Evolutionary conservation across 2,888 invertebrate genomes (phyloP), one percentile per base, ranked within the genome.

Genomic region (Cremastinae sp.): DNA sequence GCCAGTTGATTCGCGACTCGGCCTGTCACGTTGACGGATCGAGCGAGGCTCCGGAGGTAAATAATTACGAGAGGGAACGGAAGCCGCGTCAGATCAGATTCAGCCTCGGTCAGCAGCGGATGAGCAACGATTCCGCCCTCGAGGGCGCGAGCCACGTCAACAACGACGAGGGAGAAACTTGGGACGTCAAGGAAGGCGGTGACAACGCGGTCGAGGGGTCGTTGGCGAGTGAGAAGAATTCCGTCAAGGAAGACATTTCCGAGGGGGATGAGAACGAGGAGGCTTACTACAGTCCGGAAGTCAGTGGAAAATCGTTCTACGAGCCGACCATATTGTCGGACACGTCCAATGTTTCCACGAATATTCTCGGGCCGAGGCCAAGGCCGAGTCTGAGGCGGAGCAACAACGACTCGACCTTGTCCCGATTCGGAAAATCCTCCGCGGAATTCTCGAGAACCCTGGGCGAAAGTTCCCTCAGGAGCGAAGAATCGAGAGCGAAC

Each of bases 21-120:
- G 75, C 80, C 0, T 74, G 34, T 22, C 18, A 28, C 8, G 53
- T 62, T 2, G 47, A 38, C 0, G n/a, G n/a, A 7, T 4, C 20
- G 0, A 10, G 9, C 2, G 38, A 49, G 0, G 10, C 14, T 10
- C 73, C 79, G 0, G 79, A 64, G 14, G 75, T 66, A 0, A 79
- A 75, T 12, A 81, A 64, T 28, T n/a, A 72, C 5, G 78, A 45
- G 38, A 71, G 28, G 18, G 79, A 75, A n/a, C 82, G 82, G 22
- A 75, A 84, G 12, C 65, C 76, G 0, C 80, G 89, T 9, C 89
- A 89, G 38, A 89, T 89, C 76, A 83, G 89, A 7, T 89, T 89
- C 56, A 88, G 83, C 3, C 82, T 89, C 1, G 81, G 81, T n/a
- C 79, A 81, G 51, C 71, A 65, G 2, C 68, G 58, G 5, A 1